A percentile compares a stretch with the other conserved stretches of the same genome.
Evolutionary conservation across 2,113 vertebrate genomes (phyloP).

Genomic region (Rhegmatorhina hoffmannsi): DNA sequence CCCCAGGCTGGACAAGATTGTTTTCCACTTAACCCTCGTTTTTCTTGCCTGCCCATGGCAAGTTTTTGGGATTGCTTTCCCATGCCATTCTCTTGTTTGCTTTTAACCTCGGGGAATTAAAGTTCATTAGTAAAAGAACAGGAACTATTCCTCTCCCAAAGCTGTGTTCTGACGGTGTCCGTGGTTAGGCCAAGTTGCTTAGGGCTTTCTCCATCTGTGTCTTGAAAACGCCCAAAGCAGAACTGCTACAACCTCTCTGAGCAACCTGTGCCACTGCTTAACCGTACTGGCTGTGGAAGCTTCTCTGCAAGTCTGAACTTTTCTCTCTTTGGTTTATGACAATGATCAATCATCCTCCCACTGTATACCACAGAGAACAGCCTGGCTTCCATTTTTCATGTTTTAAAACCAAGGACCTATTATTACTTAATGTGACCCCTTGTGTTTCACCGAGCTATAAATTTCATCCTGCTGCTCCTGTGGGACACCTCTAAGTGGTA

Average conservation of each 20-base stretch:
- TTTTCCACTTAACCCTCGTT: neutral
- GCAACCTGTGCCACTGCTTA: neutral
- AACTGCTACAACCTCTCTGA: neutral
- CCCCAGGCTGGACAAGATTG: neutral
- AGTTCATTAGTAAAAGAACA: neutral
- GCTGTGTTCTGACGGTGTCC: neutral
- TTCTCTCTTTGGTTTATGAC: neutral
- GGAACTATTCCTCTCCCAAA: neutral
- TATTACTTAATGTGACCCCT: neutral
- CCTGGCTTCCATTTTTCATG: neutral
- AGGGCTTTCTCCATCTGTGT: neutral
- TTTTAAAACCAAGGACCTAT: neutral
- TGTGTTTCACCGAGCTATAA: neutral
- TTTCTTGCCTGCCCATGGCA: neutral
- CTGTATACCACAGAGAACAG: neutral
- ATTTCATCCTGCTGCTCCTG: neutral
- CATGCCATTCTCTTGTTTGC: neutral
- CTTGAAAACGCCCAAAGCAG: neutral
- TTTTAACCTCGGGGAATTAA: neutral
- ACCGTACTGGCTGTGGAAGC: neutral
- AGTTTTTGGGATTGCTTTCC: neutral
- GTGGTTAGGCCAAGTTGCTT: neutral
- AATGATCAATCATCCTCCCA: neutral
- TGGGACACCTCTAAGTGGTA: neutral
- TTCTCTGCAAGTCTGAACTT: neutral